Evolutionary conservation across 2,888 invertebrate species (phyloP), one percentile per base, ranked within the genome.

Genomic region (Synanthedon andrenaeformis): DNA sequence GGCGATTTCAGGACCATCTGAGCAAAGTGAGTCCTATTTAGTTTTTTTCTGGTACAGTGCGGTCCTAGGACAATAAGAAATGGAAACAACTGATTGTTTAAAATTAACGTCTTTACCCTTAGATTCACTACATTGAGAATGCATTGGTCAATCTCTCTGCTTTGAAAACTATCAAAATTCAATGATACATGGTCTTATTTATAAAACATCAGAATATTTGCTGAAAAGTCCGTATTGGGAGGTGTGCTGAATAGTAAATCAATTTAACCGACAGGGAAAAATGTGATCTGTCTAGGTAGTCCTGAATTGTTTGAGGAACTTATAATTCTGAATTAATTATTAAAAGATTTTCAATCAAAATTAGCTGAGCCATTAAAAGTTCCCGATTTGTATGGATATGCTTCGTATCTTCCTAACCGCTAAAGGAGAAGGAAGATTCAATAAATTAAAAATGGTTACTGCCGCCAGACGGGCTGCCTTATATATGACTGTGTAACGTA

Each of bases 1-100:
- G 92, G 59, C 85, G 91, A 57, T 93, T 90, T 74, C 89, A 90
- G 62, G 90, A 93, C 64, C 94, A 94, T 68, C 84, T 92, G 54
- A 80, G 86, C 59, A 93, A 93, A 84, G 92, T 92, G 72, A 68
- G 70, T 61, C 53, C 5, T 23, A 28, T 11, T 42, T 41, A 23
- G 42, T 12, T 51, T 35, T 5, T 1, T 10, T 35, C 35, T 42
- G 8, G 8, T 35, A 35, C 35, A 35, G 3, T 23, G 23, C 4
- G 4, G 23, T 23, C 8, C 28, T 28, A 8, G 28, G 8, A 1
- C 28, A 8, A 8, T 8, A 8, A 8, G 28, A 28, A 28, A 28
- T 28, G 8, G 10, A 35, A 45, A 0, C 0, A 45, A 45, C 13
- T 13, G 11, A 45, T n/a, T 12, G 45, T n/a, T 45, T 55, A 52